Evolutionary conservation across 2,797 vertebrate genomes (phyloP).

Genomic region (Coreius guichenoti): DNA sequence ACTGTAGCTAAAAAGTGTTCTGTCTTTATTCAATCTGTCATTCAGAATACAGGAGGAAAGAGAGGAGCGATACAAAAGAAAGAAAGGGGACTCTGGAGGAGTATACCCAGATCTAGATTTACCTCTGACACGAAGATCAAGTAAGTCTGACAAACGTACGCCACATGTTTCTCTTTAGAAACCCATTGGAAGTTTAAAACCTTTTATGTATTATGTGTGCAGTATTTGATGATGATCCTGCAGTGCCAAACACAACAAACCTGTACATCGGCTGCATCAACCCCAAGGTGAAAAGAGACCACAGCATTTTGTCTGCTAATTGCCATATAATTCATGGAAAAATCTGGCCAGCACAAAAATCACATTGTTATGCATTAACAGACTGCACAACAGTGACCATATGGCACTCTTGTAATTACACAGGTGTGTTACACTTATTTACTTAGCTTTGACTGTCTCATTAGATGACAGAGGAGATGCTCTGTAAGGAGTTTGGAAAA

Average conservation of each 20-base stretch:
- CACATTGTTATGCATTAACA: background rate
- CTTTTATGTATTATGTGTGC: constrained; percentile 24
- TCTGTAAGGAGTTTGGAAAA: constrained; percentile 86
- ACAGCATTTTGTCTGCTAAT: background rate
- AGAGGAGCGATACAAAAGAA: constrained; percentile 81
- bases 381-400: constrained; percentile 9
- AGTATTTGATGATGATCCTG: constrained; percentile 83
- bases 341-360: background rate
- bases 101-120: constrained; percentile 71
- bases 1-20: background rate
- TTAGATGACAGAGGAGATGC: constrained; percentile 86
- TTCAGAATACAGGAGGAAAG: constrained; percentile 85
- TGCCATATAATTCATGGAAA: background rate
- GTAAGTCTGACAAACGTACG: constrained; percentile 64
- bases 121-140: constrained; percentile 74
- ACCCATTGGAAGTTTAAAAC: constrained; percentile 1
- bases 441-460: constrained; percentile 11
- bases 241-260: constrained; percentile 81
- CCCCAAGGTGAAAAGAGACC: constrained; percentile 76
- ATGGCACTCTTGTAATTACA: constrained; percentile 8
- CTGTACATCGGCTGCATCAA: constrained; percentile 86
- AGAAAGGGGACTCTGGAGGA: constrained; percentile 75
- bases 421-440: background rate
- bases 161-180: background rate
- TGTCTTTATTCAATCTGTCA: background rate